phyloP scores from a whole-genome alignment of 2,888 invertebrate species.

The Nudaria mundana region DNA sequence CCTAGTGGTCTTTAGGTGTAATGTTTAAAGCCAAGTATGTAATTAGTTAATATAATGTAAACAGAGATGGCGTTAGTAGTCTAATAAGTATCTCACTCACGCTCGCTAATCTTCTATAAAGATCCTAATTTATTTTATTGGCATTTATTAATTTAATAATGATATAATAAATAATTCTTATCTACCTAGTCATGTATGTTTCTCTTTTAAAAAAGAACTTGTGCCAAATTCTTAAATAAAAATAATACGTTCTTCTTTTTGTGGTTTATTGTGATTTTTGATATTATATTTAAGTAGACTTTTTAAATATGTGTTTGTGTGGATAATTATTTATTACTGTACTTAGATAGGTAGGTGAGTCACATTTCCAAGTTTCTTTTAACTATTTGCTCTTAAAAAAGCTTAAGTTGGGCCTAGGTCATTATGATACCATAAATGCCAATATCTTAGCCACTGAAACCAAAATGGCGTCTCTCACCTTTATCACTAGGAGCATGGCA shows the following conservation, averaged over 20 bases:
- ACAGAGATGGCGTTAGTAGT: slow-evolving; percentile 39
- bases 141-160: neutral
- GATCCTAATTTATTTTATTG: neutral
- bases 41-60: slow-evolving; percentile 14
- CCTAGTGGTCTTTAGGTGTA: slow-evolving; percentile 35
- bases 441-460: no score
- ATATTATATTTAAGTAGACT: no score
- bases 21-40: slow-evolving; percentile 14
- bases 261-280: neutral
- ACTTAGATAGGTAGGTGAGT: no score
- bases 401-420: no score
- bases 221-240: slow-evolving; percentile 33
- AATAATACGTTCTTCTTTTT: neutral
- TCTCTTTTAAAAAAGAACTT: slow-evolving; percentile 23
- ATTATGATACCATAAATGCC: no score
- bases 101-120: neutral
- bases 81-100: neutral
- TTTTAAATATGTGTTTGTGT: no score
- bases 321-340: no score
- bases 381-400: no score
- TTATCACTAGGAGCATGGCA: no score
- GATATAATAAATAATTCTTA: slow-evolving; percentile 3
- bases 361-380: no score
- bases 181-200: slow-evolving; percentile 33
- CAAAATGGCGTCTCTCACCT: no score